Conservation (phyloP, 2,888 invertebrate genomes). For the Pheosia tremula region DNA sequence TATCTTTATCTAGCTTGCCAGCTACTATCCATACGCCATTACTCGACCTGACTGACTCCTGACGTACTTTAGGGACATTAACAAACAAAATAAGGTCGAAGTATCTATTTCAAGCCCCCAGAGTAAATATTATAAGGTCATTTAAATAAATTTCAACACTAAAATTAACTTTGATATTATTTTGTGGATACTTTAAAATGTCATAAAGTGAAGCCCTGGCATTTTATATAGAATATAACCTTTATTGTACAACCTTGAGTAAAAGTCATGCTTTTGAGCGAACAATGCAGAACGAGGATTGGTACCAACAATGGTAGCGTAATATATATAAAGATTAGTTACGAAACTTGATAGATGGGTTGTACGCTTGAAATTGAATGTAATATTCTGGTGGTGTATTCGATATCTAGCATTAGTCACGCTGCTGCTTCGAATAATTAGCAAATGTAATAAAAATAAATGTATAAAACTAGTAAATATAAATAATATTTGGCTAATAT, state of each 20-base stretch:
- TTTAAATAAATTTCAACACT: conserved; percentile 6
- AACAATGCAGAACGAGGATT: conserved; percentile 43
- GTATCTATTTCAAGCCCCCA: not conserved
- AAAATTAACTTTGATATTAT: conserved; percentile 2
- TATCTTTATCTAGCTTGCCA: no score
- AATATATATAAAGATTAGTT: conserved; percentile 42
- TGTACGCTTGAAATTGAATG: conserved; percentile 28
- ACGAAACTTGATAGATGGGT: conserved; percentile 47
- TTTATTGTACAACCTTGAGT: conserved; percentile 38
- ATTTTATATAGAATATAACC: conserved; percentile 36
- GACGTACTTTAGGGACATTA: not conserved
- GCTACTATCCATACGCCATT: no score
- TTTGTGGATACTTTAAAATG: conserved; percentile 31
- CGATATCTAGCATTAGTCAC: conserved; percentile 33
- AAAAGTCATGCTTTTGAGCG: conserved; percentile 40
- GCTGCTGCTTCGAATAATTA: conserved; percentile 9
- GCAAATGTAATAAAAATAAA: not conserved
- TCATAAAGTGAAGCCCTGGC: conserved; percentile 35
- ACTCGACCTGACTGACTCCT: no score
- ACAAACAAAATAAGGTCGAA: not conserved
- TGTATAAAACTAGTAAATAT: not conserved
- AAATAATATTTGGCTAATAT: not conserved
- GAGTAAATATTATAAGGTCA: not conserved
- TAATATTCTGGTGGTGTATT: conserved; percentile 25
- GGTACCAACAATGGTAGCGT: conserved; percentile 36